These are phyloP conservation scores for Morinoia aosen DNA, from an alignment of 2,888 invertebrate genomes.

Conservation along the genomic window DNA sequence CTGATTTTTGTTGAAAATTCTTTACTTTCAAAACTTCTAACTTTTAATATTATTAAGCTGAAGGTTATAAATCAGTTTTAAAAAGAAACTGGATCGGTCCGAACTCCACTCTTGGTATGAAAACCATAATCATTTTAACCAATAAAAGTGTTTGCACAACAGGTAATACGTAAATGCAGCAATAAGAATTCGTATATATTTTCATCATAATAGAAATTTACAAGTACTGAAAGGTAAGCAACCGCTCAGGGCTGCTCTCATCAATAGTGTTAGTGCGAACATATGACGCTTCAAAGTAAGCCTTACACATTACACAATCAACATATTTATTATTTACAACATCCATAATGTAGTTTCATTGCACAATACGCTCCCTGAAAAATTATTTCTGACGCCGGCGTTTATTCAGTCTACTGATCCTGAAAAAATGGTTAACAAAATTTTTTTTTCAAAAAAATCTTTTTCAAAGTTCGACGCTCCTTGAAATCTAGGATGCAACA, in stretches of 20 bases:
- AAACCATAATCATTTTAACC: too few relatives aligned
- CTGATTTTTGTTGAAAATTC: too few relatives aligned
- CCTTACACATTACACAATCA: slow-evolving; percentile 14
- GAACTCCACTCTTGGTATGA: too few relatives aligned
- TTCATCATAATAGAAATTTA: slow-evolving; percentile 48
- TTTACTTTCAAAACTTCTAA: too few relatives aligned
- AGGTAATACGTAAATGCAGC: not conserved
- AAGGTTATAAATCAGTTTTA: too few relatives aligned
- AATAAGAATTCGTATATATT: slow-evolving; percentile 47
- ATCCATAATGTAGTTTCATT: slow-evolving; percentile 33
- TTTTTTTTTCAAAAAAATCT: not conserved
- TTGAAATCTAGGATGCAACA: not conserved
- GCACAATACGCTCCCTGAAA: not conserved
- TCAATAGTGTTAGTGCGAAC: not conserved
- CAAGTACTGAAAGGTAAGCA: slow-evolving; percentile 18
- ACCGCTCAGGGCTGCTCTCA: not conserved
- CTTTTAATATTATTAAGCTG: too few relatives aligned
- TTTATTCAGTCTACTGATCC: not conserved
- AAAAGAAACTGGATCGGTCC: too few relatives aligned
- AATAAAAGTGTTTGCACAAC: too few relatives aligned
- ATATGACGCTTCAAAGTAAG: not conserved
- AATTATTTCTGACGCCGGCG: not conserved
- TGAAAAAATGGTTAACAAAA: not conserved
- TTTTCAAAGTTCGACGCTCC: not conserved
- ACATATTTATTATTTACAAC: slow-evolving; percentile 19